Conservation (phyloP, 2,113 vertebrate genomes). For the Scortum barcoo region DNA sequence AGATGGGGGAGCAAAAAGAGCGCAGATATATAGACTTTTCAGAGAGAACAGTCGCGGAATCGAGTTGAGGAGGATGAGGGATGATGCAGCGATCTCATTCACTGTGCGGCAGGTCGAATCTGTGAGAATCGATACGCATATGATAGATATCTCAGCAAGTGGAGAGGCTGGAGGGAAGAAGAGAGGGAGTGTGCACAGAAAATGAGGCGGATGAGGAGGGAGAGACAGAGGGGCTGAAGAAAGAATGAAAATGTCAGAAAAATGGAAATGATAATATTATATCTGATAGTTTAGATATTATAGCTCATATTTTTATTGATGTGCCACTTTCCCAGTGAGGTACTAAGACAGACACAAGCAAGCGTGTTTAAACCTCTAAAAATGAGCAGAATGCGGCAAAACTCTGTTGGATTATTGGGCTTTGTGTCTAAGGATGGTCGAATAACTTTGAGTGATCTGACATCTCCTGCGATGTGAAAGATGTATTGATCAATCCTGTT, state of each 20-base stretch:
- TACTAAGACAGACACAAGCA: background rate
- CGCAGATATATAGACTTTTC: background rate
- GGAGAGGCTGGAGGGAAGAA: slow-evolving; percentile 8
- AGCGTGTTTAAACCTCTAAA: background rate
- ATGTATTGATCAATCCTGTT: slow-evolving; percentile 17
- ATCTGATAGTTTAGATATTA: background rate
- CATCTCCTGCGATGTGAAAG: background rate
- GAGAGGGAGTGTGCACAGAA: background rate
- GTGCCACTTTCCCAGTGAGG: background rate
- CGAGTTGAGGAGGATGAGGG: slow-evolving; percentile 21
- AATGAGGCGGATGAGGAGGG: slow-evolving; percentile 4
- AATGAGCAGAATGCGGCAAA: background rate
- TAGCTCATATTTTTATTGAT: background rate
- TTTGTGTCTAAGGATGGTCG: background rate
- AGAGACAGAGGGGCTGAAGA: background rate
- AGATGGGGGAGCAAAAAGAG: background rate
- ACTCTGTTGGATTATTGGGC: background rate
- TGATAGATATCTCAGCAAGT: slow-evolving; percentile 31
- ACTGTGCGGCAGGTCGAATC: slow-evolving; percentile 39
- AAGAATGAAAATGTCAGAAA: background rate
- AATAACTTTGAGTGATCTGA: slow-evolving; percentile 8
- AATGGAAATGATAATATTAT: background rate
- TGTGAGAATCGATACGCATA: slow-evolving; percentile 44
- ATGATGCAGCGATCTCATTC: slow-evolving; percentile 37
- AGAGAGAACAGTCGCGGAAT: background rate